Evolutionary conservation across 2,888 invertebrate genomes (phyloP).

Genomic region (Calephelis perditalis): DNA sequence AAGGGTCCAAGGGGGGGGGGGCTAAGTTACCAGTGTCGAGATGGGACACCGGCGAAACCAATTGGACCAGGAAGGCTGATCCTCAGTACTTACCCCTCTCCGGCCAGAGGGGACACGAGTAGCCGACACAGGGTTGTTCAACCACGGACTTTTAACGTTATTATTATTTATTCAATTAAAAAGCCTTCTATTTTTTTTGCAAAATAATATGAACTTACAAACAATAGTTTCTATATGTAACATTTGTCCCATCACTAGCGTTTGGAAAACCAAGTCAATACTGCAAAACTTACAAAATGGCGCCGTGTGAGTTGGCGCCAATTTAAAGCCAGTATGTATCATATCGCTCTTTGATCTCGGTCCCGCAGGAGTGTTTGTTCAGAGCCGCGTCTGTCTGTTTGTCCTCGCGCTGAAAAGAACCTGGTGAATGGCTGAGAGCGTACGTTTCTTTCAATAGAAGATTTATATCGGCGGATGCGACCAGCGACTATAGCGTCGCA

Average conservation of each 20-base stretch:
- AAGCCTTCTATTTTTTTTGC: too few species aligned
- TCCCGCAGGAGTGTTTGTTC: constrained; percentile 59
- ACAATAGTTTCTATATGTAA: too few species aligned
- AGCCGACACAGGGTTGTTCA: too few species aligned
- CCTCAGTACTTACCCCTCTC: too few species aligned
- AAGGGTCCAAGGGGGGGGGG: too few species aligned
- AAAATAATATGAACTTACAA: too few species aligned
- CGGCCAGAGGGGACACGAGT: too few species aligned
- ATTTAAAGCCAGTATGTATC: constrained; percentile 68
- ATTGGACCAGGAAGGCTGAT: too few species aligned
- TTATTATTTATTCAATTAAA: too few species aligned
- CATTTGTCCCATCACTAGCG: neutral
- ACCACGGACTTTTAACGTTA: too few species aligned
- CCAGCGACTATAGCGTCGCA: constrained; percentile 60
- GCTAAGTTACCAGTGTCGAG: too few species aligned
- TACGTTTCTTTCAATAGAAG: constrained; percentile 47
- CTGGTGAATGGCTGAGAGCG: constrained; percentile 51
- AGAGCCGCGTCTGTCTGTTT: constrained; percentile 56
- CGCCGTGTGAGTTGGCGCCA: constrained; percentile 65
- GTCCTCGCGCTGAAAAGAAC: constrained; percentile 55
- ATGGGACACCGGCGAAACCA: too few species aligned
- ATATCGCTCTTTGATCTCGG: constrained; percentile 74
- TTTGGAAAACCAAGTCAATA: constrained; percentile 30
- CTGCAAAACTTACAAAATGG: constrained; percentile 62
- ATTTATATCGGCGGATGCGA: constrained; percentile 67